phyloP scores from a whole-genome alignment of 2,888 invertebrate genomes.

The Chorisops tibialis region DNA sequence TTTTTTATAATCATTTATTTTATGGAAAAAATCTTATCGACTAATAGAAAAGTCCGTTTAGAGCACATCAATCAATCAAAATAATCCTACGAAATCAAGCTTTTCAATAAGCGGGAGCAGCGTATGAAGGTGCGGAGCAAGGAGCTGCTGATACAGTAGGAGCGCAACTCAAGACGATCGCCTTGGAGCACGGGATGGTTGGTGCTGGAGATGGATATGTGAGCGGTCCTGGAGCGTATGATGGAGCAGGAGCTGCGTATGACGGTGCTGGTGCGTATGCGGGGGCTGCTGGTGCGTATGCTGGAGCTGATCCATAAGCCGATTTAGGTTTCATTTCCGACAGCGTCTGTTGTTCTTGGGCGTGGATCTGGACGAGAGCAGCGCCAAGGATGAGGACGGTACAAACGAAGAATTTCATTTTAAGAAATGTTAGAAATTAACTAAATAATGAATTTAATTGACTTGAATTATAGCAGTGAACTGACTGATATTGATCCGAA shows the following conservation, averaged over 20 bases:
- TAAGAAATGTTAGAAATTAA: background rate
- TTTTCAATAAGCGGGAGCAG: slow-evolving; percentile 8
- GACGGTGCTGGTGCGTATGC: background rate
- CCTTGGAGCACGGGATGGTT: background rate
- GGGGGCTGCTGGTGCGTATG: background rate
- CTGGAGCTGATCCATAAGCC: background rate
- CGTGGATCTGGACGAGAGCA: background rate
- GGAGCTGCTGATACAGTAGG: background rate
- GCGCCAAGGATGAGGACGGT: background rate
- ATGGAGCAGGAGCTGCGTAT: background rate
- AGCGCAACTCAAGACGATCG: too few relatives aligned
- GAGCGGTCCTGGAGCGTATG: background rate
- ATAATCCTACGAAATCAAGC: too few relatives aligned
- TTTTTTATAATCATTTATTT: too few relatives aligned
- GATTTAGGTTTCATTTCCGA: background rate
- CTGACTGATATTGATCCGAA: slow-evolving; percentile 3
- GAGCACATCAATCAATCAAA: too few relatives aligned
- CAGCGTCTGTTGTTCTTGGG: background rate
- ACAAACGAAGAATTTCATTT: slow-evolving; percentile 9
- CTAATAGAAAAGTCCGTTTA: too few relatives aligned
- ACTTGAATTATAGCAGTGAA: background rate
- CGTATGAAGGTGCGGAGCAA: slow-evolving; percentile 12
- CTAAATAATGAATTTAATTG: background rate
- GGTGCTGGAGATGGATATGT: background rate
- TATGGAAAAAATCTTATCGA: too few relatives aligned